Evolutionary conservation across 2,888 invertebrate genomes (phyloP).

Genomic region (Hirtodrosophila duncani): DNA sequence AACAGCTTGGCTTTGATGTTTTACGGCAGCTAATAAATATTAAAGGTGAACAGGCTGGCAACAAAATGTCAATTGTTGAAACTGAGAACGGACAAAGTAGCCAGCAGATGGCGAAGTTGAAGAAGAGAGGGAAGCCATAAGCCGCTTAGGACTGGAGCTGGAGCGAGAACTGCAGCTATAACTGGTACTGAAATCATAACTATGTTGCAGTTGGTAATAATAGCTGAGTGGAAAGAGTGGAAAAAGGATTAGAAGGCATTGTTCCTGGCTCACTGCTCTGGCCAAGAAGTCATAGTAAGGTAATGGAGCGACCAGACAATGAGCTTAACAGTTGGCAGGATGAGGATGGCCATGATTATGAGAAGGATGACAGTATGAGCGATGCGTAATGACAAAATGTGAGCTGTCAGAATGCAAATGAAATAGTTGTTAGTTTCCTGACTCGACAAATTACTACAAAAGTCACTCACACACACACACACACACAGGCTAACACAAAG

Average conservation of each 20-base stretch:
- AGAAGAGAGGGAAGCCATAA: constrained; percentile 24
- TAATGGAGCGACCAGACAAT: constrained; percentile 44
- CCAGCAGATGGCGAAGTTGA: background rate
- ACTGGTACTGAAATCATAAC: constrained; percentile 59
- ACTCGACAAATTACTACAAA: constrained; percentile 33
- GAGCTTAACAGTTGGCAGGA: constrained; percentile 20
- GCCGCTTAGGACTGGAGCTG: constrained; percentile 42
- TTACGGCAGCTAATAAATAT: constrained; percentile 32
- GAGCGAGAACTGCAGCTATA: constrained; percentile 45
- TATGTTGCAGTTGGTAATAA: constrained; percentile 52
- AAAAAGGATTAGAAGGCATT: constrained; percentile 57
- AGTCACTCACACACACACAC: too few species aligned
- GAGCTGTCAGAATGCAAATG: constrained; percentile 17
- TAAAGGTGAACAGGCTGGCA: constrained; percentile 31
- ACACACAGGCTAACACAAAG: too few species aligned
- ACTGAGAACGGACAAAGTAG: constrained; percentile 41
- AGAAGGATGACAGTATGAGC: constrained; percentile 15
- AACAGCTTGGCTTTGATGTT: constrained; percentile 21
- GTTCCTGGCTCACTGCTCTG: constrained; percentile 33
- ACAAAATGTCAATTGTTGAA: constrained; percentile 51
- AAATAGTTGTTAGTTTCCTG: constrained; percentile 31
- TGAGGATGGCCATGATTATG: background rate
- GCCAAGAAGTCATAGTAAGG: constrained; percentile 66
- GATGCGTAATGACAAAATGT: constrained; percentile 51
- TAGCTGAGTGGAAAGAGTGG: constrained; percentile 37